Evolutionary conservation across 2,113 vertebrate species (phyloP), one percentile per base, ranked within the genome.

Genomic region (Delphinapterus leucas): DNA sequence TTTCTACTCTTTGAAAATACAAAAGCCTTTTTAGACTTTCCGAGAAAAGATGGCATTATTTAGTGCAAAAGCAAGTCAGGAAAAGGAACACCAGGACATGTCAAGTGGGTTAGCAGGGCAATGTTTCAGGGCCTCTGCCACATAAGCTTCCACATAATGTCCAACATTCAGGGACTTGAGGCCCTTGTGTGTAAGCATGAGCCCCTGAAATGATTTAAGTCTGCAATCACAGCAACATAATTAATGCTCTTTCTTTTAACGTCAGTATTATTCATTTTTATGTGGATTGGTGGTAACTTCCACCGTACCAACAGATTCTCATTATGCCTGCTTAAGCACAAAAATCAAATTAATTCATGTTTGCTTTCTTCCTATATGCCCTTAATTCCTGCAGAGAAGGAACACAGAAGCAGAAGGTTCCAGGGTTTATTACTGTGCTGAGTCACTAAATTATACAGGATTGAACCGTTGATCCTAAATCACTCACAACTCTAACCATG

Each of bases 261-360:
- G 97, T 95, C 97, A 97, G 93, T 97, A 98, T 98, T 94, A 97
- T 93, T 98, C 97, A 98, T 92, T 98, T 98, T 98, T 98, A 98
- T 98, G 97, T 97, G 98, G 96, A 98, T 97, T 96, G 97, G 98
- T 98, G 96, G 97, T 97, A 98, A 98, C 97, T 98, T 97, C 83
- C 97, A 97, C 98, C 97, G 97, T 98, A 98, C 97, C 98, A 98
- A 98, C 96, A 98, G 98, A 97, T 97, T 98, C 98, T 98, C 97
- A 98, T 98, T 98, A 98, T 93, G 96, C 96, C 96, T 98, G 97
- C 98, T 98, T 98, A 98, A 97, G 96, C 98, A 98, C 96, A 98
- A 97, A 98, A 98, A 98, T 84, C 88, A 98, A 99, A 98, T 98
- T 98, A 98, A 98, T 98, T 98, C 88, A 95, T 98, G 97, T 98